Conservation (phyloP, 1,140 invertebrate genomes). For the Lasioglossum baleicum region DNA sequence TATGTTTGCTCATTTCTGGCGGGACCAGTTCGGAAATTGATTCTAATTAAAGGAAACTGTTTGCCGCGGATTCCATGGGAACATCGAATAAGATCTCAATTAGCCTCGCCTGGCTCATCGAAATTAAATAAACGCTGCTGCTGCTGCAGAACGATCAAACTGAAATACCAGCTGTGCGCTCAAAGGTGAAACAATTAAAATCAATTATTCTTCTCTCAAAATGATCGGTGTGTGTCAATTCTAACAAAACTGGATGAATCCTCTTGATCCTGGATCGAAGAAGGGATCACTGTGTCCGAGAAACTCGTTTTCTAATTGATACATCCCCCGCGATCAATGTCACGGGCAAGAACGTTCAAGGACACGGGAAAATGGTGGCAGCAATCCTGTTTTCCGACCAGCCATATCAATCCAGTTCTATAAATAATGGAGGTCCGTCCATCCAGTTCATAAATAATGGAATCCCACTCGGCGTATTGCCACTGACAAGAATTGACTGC, state of each 20-base stretch:
- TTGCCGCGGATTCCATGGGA: neutral
- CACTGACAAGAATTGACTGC: constrained; percentile 24
- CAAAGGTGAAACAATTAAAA: too few relatives aligned
- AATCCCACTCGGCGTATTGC: constrained; percentile 26
- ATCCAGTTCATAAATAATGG: constrained; percentile 54
- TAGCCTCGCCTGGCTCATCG: too few relatives aligned
- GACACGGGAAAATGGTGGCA: constrained; percentile 10
- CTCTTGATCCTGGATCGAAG: neutral
- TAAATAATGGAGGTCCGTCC: constrained; percentile 50
- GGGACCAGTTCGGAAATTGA: neutral
- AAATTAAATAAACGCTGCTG: neutral
- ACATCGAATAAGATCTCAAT: too few relatives aligned
- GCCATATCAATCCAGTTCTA: constrained; percentile 37
- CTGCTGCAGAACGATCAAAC: too few relatives aligned
- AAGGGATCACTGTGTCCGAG: neutral
- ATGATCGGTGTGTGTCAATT: too few relatives aligned
- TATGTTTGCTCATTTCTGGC: neutral
- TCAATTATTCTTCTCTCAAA: too few relatives aligned
- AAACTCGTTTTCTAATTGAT: neutral
- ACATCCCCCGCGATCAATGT: constrained; percentile 8
- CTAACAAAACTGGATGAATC: neutral
- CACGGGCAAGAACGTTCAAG: constrained; percentile 13
- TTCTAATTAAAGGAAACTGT: neutral
- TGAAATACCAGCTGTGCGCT: too few relatives aligned
- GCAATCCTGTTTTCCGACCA: constrained; percentile 9